A percentile compares a stretch with the other conserved stretches of the same genome.
These are phyloP conservation scores for Apteryx owenii DNA, from an alignment of 2,113 vertebrate species.

Conservation along the genomic window DNA sequence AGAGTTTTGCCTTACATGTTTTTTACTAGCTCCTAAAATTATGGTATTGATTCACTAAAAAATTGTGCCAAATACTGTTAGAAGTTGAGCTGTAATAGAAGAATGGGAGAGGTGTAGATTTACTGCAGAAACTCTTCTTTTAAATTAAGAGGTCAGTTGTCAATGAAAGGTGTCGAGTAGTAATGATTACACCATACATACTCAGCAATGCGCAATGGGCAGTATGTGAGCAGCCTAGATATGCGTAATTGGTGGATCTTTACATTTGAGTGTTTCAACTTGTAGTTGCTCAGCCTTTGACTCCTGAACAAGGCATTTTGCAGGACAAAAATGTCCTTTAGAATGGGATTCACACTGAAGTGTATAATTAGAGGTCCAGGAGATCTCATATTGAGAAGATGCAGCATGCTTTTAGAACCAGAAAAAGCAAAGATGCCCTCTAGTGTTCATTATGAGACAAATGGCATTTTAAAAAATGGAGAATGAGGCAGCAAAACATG, in stretches of 20 bases:
- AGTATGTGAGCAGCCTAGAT: not conserved
- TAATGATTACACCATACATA: not conserved
- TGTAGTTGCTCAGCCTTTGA: not conserved
- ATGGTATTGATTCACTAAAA: not conserved
- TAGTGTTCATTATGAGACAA: constrained; percentile 37
- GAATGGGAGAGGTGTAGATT: not conserved
- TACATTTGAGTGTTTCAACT: not conserved
- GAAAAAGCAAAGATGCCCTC: constrained; percentile 58
- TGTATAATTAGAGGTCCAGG: not conserved
- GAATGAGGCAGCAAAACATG: not conserved
- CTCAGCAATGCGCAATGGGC: not conserved
- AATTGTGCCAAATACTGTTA: not conserved
- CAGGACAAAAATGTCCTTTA: not conserved
- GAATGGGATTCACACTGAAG: not conserved
- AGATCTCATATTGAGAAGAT: not conserved
- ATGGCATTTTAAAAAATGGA: not conserved
- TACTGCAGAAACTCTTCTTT: not conserved
- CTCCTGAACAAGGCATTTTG: not conserved
- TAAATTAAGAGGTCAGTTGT: not conserved
- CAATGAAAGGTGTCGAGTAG: not conserved
- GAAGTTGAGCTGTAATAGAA: not conserved
- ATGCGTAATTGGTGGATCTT: not conserved
- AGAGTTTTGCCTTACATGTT: not conserved
- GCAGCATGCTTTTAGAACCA: not conserved
- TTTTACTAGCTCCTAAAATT: not conserved